phyloP scores from a whole-genome alignment of 1,140 invertebrate genomes.

The Cardiocondyla obscurior region DNA sequence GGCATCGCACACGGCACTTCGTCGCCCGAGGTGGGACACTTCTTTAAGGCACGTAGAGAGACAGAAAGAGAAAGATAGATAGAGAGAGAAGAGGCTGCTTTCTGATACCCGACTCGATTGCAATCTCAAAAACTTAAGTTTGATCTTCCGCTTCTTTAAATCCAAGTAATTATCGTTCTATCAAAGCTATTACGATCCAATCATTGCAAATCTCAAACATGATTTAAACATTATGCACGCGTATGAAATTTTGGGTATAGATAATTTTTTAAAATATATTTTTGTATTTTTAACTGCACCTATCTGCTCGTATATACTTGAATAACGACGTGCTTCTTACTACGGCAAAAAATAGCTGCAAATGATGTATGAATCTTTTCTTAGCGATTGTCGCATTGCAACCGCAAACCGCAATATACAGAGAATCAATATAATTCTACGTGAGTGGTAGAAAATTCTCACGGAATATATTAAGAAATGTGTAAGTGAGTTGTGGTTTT shows the following conservation, averaged over 20 bases:
- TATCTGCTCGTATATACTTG: not conserved
- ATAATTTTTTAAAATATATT: not conserved
- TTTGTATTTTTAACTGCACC: not conserved
- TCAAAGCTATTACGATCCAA: not conserved
- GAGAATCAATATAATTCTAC: not conserved
- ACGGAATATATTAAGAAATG: not conserved
- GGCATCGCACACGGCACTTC: constrained; percentile 55
- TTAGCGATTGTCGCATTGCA: constrained; percentile 3
- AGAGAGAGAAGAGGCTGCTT: not conserved
- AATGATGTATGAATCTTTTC: not conserved
- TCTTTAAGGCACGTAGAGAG: not conserved
- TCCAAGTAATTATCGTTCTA: not conserved
- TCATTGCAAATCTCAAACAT: not conserved
- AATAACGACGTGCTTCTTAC: not conserved
- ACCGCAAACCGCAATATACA: constrained; percentile 19
- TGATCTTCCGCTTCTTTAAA: not conserved
- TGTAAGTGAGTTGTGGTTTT: constrained; percentile 1
- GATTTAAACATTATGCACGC: not conserved
- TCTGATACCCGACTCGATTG: constrained; percentile 23
- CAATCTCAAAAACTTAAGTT: constrained; percentile 35
- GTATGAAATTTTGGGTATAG: not conserved
- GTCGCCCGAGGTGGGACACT: constrained; percentile 56
- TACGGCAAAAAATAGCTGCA: not conserved
- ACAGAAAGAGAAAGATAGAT: not conserved
- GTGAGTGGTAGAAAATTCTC: not conserved